phyloP scores from a whole-genome alignment of 2,113 vertebrate genomes.

The Columba livia region DNA sequence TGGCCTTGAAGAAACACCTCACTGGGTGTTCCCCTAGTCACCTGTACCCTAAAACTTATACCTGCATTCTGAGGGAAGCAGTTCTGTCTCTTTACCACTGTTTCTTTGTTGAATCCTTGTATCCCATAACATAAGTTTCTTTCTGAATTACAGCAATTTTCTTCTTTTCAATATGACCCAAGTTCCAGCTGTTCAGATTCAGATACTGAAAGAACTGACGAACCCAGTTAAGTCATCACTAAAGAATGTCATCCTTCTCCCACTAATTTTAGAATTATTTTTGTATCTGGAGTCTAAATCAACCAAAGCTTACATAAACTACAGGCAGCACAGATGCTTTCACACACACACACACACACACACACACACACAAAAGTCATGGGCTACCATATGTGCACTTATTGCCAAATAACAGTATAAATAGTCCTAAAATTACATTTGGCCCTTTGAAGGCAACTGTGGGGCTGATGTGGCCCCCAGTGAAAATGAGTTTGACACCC shows the following conservation, averaged over 20 bases:
- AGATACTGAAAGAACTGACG: not conserved
- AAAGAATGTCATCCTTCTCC: not conserved
- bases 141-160: not conserved
- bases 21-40: not conserved
- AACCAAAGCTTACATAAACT: not conserved
- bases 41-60: not conserved
- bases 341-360: not conserved
- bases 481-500: too few relatives aligned
- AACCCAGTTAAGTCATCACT: not conserved
- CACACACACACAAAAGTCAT: too few relatives aligned
- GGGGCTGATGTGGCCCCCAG: too few relatives aligned
- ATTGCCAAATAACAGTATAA: not conserved
- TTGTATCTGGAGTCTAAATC: not conserved
- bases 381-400: not conserved
- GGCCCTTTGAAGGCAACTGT: too few relatives aligned
- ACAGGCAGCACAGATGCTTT: not conserved
- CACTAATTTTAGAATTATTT: not conserved
- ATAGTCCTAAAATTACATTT: too few relatives aligned
- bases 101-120: not conserved
- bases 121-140: not conserved
- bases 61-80: not conserved
- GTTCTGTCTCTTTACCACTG: not conserved
- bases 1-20: not conserved
- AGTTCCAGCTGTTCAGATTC: not conserved
- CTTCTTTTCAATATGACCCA: not conserved